A percentile compares a stretch with the other conserved stretches of the same genome.
phyloP scores from a whole-genome alignment of 2,797 vertebrate genomes.

The Ibycter americanus region DNA sequence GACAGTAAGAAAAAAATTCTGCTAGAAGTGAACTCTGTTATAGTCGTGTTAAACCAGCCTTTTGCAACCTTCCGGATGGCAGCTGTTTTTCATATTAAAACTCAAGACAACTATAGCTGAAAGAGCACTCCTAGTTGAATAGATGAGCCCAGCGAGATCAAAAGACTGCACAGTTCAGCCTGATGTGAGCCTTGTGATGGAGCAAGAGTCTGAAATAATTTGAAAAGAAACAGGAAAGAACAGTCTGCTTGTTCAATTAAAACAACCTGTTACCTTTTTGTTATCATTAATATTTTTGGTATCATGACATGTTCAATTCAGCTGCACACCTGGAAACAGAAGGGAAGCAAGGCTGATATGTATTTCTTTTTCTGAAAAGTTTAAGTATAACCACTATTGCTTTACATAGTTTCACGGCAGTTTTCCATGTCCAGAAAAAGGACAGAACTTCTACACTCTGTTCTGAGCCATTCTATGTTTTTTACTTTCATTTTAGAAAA shows the following conservation, averaged over 20 bases:
- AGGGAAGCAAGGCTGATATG: neutral
- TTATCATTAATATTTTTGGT: neutral
- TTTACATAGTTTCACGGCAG: neutral
- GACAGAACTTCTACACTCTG: neutral
- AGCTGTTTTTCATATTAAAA: neutral
- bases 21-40: neutral
- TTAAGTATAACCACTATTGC: neutral
- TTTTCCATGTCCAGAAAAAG: neutral
- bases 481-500: neutral
- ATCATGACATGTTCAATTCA: neutral
- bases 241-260: neutral
- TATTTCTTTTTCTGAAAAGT: neutral
- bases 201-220: neutral
- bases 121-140: neutral
- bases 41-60: neutral
- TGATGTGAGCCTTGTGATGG: neutral
- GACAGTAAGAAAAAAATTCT: neutral
- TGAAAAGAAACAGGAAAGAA: neutral
- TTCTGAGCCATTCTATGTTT: neutral
- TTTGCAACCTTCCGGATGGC: neutral
- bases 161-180: neutral
- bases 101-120: neutral
- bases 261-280: neutral
- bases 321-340: neutral
- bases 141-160: neutral